These are phyloP conservation scores for Drosophila longiperda DNA, from an alignment of 2,888 invertebrate genomes.

Conservation along the genomic window DNA sequence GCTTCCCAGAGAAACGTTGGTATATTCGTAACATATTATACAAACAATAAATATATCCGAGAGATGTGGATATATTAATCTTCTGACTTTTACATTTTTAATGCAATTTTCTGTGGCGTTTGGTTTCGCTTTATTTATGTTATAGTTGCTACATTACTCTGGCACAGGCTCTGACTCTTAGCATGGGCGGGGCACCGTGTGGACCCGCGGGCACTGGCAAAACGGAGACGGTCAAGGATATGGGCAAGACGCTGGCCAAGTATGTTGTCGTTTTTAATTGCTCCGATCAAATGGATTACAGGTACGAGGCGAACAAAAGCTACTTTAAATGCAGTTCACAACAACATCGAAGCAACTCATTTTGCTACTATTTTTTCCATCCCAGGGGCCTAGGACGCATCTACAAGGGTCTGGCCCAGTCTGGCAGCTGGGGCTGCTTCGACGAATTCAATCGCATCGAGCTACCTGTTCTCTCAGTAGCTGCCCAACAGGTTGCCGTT, in stretches of 20 bases:
- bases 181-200: constrained; percentile 98
- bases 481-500: constrained; percentile 98
- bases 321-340: constrained; percentile 50
- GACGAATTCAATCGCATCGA: constrained; percentile 99
- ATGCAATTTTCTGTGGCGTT: constrained; percentile 42
- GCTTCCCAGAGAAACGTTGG: constrained; percentile 28
- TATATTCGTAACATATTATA: constrained; percentile 21
- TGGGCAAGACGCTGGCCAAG: constrained; percentile 98
- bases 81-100: constrained; percentile 47
- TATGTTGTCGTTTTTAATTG: constrained; percentile 99
- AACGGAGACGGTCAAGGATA: constrained; percentile 98
- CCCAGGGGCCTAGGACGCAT: constrained; percentile 95
- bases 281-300: constrained; percentile 99
- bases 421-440: constrained; percentile 99
- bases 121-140: constrained; percentile 13
- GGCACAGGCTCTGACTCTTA: constrained; percentile 97
- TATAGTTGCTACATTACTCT: constrained; percentile 97
- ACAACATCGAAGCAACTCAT: constrained; percentile 33
- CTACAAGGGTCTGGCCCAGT: constrained; percentile 97
- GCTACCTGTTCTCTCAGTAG: constrained; percentile 96
- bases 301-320: constrained; percentile 81
- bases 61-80: constrained; percentile 26
- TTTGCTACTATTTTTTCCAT: constrained; percentile 16
- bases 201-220: constrained; percentile 99
- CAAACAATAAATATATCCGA: constrained; percentile 26